Conservation (phyloP, 1,140 invertebrate genomes). For the Pseudomyrmex sp. region DNA sequence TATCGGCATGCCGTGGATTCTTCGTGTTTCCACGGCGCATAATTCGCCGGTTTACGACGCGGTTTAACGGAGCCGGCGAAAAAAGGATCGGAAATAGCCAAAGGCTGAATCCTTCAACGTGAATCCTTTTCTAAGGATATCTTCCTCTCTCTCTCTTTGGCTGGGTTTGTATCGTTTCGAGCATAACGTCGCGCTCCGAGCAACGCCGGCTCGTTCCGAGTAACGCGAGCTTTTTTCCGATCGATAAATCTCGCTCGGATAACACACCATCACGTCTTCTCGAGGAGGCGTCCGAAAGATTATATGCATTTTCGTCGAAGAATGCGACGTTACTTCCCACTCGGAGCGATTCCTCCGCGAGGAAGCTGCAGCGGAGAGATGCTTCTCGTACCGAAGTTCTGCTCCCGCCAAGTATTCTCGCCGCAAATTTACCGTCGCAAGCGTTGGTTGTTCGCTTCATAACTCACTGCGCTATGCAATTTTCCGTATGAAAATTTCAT, state of each 20-base stretch:
- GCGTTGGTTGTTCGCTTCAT: not conserved
- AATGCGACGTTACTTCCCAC: constrained; percentile 28
- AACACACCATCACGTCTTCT: constrained; percentile 15
- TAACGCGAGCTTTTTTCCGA: constrained; percentile 19
- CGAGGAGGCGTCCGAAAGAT: constrained; percentile 15
- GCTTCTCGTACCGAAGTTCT: constrained; percentile 19
- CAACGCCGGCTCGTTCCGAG: constrained; percentile 36
- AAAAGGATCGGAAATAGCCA: constrained; percentile 66
- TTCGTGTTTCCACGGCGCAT: constrained; percentile 18
- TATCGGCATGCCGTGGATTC: not conserved
- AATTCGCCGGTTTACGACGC: constrained; percentile 27
- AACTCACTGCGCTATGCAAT: constrained; percentile 8
- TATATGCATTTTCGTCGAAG: constrained; percentile 32
- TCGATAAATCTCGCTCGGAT: constrained; percentile 40
- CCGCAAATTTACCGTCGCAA: constrained; percentile 25
- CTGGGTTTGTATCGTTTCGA: constrained; percentile 6
- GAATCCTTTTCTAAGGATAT: not conserved
- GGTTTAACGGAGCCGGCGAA: not conserved
- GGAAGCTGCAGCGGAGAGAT: constrained; percentile 12
- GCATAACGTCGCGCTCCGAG: constrained; percentile 32
- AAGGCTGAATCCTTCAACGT: constrained; percentile 25
- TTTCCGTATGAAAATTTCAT: constrained; percentile 19
- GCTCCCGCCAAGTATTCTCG: constrained; percentile 8
- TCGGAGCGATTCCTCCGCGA: not conserved
- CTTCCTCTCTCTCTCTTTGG: no score